These are phyloP conservation scores for Lipophrys pholis DNA, from an alignment of 2,113 vertebrate species.

Conservation along the genomic window DNA sequence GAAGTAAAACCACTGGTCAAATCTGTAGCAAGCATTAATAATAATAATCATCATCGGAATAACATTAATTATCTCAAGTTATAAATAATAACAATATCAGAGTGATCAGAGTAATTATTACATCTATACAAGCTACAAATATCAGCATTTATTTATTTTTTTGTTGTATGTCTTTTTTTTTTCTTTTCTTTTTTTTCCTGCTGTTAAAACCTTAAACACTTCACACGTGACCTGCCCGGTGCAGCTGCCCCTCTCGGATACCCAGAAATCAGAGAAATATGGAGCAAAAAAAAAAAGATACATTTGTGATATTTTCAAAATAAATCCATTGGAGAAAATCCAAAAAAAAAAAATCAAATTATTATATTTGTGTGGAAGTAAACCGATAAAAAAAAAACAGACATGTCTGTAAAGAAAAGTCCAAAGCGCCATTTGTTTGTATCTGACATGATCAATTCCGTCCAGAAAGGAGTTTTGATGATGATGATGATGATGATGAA, in stretches of 20 bases:
- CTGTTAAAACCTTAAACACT: constrained; percentile 80
- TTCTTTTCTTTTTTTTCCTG: constrained; percentile 75
- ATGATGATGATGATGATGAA: no score
- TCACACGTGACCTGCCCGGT: constrained; percentile 63
- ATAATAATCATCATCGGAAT: constrained; percentile 72
- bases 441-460: no score
- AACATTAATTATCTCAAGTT: constrained; percentile 84
- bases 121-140: constrained; percentile 86
- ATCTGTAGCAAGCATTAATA: constrained; percentile 84
- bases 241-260: constrained; percentile 48
- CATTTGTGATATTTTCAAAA: no score
- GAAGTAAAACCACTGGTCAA: constrained; percentile 79
- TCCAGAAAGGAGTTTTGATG: no score
- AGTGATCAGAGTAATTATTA: constrained; percentile 74
- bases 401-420: no score
- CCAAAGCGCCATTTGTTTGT: no score
- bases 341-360: no score
- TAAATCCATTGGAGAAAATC: no score
- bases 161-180: constrained; percentile 38
- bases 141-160: constrained; percentile 72
- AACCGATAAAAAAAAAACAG: no score
- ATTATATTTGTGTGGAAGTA: no score
- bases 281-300: no score
- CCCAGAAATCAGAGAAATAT: constrained; percentile 26
- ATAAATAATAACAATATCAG: constrained; percentile 83